A percentile compares a stretch with the other conserved stretches of the same genome.
Conservation (phyloP, 2,797 vertebrate genomes). For the Loris lydekkerianus region DNA sequence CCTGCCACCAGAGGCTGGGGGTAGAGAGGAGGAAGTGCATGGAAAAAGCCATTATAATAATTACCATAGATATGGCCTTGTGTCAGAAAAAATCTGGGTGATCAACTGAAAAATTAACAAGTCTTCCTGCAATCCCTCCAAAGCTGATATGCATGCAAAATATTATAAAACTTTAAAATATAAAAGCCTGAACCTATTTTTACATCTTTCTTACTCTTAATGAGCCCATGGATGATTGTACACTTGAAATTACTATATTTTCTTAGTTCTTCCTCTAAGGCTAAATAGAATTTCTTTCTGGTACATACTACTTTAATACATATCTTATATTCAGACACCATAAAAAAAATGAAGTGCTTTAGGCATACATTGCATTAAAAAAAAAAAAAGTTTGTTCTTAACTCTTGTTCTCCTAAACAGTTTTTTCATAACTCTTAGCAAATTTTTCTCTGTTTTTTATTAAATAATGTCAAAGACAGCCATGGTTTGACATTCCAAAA, state of each 20-base stretch:
- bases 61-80: neutral
- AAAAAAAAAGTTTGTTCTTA: neutral
- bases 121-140: neutral
- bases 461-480: neutral
- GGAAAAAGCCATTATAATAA: neutral
- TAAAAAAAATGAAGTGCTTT: conserved; percentile 3
- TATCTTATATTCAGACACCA: neutral
- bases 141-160: neutral
- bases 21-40: neutral
- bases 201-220: neutral
- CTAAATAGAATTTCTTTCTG: neutral
- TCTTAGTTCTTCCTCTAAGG: neutral
- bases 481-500: neutral
- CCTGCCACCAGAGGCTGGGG: neutral
- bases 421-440: neutral
- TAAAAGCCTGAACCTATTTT: neutral
- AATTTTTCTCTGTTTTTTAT: neutral
- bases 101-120: neutral
- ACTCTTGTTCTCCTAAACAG: neutral
- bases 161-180: neutral
- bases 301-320: neutral
- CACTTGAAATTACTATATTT: neutral
- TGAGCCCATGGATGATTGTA: neutral
- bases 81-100: neutral
- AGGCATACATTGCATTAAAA: neutral